Percentiles rank a stretch among this genome's conserved stretches.
Conservation (phyloP, 92 coral and sea anemone genomes). For the Anthopleura xanthogrammica region DNA sequence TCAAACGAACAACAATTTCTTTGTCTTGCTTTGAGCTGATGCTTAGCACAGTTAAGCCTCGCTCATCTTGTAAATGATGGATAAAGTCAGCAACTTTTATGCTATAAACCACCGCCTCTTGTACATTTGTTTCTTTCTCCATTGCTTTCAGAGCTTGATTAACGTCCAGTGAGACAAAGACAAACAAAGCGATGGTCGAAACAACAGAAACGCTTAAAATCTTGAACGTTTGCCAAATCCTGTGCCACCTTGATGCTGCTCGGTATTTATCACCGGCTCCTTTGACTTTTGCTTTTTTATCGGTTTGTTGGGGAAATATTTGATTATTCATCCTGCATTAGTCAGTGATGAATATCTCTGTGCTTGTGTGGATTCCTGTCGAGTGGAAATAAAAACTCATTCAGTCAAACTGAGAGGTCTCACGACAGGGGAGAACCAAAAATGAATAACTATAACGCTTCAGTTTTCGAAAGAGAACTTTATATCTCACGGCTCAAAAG, state of each 20-base stretch:
- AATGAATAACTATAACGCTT: too few species aligned
- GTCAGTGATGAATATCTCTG: neutral
- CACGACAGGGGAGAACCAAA: too few species aligned
- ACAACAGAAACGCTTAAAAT: constrained; percentile 66
- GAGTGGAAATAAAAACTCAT: too few species aligned
- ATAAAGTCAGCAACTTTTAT: constrained; percentile 55
- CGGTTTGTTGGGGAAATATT: neutral
- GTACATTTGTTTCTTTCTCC: constrained; percentile 7
- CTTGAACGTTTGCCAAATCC: constrained; percentile 51
- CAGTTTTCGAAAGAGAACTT: too few species aligned
- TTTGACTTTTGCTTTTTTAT: neutral
- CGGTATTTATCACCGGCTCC: constrained; percentile 12
- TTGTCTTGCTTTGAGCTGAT: constrained; percentile 26
- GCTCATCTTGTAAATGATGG: constrained; percentile 66
- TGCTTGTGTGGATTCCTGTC: too few species aligned
- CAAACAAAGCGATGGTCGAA: constrained; percentile 46
- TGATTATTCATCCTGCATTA: neutral
- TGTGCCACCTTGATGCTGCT: constrained; percentile 47
- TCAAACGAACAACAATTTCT: neutral
- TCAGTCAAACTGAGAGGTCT: too few species aligned
- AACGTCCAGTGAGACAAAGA: constrained; percentile 56
- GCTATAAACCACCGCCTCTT: constrained; percentile 37
- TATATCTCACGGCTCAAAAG: too few species aligned
- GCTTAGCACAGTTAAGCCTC: constrained; percentile 63
- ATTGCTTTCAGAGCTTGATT: constrained; percentile 13